Conservation (phyloP, 2,113 vertebrate species). For the Cnemophilus loriae region DNA sequence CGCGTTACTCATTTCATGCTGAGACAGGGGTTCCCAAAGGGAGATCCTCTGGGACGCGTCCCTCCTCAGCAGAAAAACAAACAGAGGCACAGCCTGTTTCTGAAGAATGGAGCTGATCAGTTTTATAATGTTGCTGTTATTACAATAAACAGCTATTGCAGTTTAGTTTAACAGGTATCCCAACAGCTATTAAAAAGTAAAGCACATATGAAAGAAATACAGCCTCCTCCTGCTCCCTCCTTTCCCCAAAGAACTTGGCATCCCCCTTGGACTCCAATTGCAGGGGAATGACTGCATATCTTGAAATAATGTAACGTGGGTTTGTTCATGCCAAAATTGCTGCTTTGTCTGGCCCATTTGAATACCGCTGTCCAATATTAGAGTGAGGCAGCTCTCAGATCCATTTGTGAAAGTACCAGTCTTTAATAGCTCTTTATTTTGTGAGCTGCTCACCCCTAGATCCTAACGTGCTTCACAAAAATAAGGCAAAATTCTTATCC, state of each 20-base stretch:
- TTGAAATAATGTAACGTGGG: background rate
- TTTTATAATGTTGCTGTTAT: slow-evolving; percentile 56
- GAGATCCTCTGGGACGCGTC: slow-evolving; percentile 59
- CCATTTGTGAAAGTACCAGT: background rate
- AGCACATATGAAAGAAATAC: background rate
- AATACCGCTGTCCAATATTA: background rate
- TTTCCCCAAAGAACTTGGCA: background rate
- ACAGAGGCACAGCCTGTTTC: slow-evolving; percentile 39
- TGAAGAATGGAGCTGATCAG: slow-evolving; percentile 61
- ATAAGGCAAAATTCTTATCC: background rate
- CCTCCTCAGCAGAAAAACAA: slow-evolving; percentile 57
- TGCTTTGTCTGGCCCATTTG: background rate
- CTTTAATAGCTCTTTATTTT: background rate
- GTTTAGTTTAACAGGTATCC: slow-evolving; percentile 25
- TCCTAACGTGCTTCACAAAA: background rate
- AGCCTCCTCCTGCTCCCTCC: background rate
- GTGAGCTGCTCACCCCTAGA: background rate
- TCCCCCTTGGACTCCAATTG: background rate
- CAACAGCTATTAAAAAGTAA: slow-evolving; percentile 41
- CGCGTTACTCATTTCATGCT: slow-evolving; percentile 49
- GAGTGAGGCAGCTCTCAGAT: background rate
- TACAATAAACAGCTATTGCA: slow-evolving; percentile 41
- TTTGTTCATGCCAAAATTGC: background rate
- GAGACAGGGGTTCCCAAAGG: slow-evolving; percentile 74
- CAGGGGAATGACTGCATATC: background rate